A percentile compares a stretch with the other conserved stretches of the same genome.
Evolutionary conservation across 2,888 invertebrate genomes (phyloP).

Genomic region (Papilio gigon): DNA sequence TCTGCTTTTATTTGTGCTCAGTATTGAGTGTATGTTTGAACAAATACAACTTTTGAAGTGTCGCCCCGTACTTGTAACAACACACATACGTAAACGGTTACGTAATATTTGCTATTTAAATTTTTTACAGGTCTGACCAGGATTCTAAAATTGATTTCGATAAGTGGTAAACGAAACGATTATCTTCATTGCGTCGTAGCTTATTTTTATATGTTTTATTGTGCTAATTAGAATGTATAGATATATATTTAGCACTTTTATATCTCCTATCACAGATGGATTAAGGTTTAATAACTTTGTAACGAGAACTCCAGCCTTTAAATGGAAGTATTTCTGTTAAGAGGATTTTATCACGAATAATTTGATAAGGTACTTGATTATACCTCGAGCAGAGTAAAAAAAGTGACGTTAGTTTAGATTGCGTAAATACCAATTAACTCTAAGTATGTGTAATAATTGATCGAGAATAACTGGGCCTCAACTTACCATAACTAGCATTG

Average conservation of each 20-base stretch:
- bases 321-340: too few relatives aligned
- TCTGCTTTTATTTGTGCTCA: too few relatives aligned
- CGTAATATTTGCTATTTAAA: slow-evolving; percentile 11
- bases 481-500: not conserved
- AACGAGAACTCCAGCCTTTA: too few relatives aligned
- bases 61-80: not conserved
- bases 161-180: slow-evolving; percentile 37
- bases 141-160: slow-evolving; percentile 44
- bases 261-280: too few relatives aligned
- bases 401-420: not conserved
- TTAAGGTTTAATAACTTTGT: not conserved
- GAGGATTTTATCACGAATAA: too few relatives aligned
- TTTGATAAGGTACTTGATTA: too few relatives aligned
- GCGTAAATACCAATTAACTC: not conserved
- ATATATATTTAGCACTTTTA: not conserved
- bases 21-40: not conserved
- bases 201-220: too few relatives aligned
- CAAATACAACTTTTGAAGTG: slow-evolving; percentile 5
- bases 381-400: not conserved
- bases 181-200: too few relatives aligned
- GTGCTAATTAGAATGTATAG: not conserved
- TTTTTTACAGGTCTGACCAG: slow-evolving; percentile 53
- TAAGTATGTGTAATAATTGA: not conserved
- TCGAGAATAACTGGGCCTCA: not conserved
- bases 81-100: not conserved